These are phyloP conservation scores for Serrognathus titanus DNA, from an alignment of 2,888 invertebrate genomes.

Conservation along the genomic window DNA sequence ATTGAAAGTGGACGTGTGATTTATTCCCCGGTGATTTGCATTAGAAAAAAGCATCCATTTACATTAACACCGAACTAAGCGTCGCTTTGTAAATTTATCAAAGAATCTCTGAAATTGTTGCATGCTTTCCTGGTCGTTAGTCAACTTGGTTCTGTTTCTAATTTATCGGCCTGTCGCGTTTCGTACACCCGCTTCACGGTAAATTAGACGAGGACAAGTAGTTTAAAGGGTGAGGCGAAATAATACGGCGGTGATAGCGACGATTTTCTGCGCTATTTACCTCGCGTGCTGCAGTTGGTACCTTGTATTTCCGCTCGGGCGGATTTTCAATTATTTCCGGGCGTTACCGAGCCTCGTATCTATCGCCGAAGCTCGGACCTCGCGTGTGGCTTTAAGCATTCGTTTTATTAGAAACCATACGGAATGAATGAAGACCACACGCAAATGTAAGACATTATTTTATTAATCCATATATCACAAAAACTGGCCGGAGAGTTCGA, in stretches of 20 bases:
- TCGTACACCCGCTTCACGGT: not conserved
- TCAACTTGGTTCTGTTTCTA: not conserved
- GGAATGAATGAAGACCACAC: constrained; percentile 19
- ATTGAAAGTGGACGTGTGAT: constrained; percentile 19
- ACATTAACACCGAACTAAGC: constrained; percentile 10
- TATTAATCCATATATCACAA: constrained; percentile 28
- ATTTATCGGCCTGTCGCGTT: not conserved
- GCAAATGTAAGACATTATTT: constrained; percentile 16
- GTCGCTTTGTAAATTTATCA: constrained; percentile 11
- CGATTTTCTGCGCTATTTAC: constrained; percentile 28
- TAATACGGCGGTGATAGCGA: constrained; percentile 13
- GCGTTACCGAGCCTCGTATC: not conserved
- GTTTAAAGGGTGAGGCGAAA: not conserved
- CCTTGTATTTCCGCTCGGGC: constrained; percentile 31
- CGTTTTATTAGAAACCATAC: constrained; percentile 3
- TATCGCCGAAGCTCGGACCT: too few species aligned
- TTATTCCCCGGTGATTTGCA: constrained; percentile 12
- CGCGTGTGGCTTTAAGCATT: too few species aligned
- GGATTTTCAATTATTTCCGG: constrained; percentile 30
- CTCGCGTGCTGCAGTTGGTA: constrained; percentile 10
- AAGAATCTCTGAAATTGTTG: constrained; percentile 8
- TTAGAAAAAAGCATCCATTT: constrained; percentile 11
- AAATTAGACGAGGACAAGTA: not conserved
- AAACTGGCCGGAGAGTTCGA: constrained; percentile 19
- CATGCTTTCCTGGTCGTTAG: not conserved